Evolutionary conservation across 1,140 invertebrate species (phyloP).

Genomic region (Brachionus paranguensis): DNA sequence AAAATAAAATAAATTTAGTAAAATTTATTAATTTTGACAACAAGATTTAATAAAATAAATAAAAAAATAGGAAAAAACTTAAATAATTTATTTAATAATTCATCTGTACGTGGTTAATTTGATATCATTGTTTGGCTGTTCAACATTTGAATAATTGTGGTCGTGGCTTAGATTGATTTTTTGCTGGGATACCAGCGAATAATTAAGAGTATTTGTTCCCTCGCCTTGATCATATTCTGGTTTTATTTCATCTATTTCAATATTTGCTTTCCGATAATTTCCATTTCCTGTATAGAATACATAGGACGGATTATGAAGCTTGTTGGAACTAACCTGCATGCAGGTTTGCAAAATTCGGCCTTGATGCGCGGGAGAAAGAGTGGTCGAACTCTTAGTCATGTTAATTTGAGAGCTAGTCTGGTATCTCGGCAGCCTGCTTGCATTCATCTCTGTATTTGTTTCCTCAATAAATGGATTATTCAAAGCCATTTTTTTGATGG

Average conservation of each 20-base stretch:
- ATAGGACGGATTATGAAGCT: not conserved
- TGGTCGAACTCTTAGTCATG: not conserved
- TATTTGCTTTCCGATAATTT: not conserved
- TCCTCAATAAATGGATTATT: not conserved
- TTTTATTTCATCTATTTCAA: constrained; percentile 18
- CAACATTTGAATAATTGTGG: constrained; percentile 23
- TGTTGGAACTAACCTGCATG: not conserved
- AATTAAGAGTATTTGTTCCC: not conserved
- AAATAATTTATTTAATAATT: not conserved
- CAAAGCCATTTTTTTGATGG: not conserved
- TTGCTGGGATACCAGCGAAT: not conserved
- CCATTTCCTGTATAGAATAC: constrained; percentile 35
- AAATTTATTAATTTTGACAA: not conserved
- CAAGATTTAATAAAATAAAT: not conserved
- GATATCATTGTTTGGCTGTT: not conserved
- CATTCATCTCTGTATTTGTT: not conserved
- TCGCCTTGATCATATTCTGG: not conserved
- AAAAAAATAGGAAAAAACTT: not conserved
- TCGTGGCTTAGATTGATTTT: not conserved
- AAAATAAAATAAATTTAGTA: too few relatives aligned
- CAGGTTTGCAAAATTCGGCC: not conserved
- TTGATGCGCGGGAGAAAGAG: not conserved
- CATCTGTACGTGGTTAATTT: not conserved
- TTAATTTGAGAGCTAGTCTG: not conserved
- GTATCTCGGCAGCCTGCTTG: not conserved